Percentiles rank a stretch among this genome's conserved stretches.
These are phyloP conservation scores for Notolabrus celidotus DNA, from an alignment of 2,797 vertebrate species.

Conservation along the genomic window DNA sequence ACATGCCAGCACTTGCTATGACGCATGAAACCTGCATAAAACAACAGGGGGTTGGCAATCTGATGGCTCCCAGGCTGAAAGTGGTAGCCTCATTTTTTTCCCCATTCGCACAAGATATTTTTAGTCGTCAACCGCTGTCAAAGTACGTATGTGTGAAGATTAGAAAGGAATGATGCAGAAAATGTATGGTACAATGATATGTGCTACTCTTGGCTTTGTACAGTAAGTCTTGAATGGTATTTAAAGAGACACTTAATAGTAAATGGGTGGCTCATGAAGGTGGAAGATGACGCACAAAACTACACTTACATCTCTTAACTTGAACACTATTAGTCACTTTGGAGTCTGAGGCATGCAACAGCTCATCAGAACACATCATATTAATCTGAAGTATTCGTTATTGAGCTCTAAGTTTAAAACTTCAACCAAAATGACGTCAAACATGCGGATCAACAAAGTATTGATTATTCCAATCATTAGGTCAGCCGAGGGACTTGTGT, in stretches of 20 bases:
- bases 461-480: background rate
- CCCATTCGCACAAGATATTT: conserved; percentile 61
- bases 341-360: background rate
- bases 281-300: conserved; percentile 32
- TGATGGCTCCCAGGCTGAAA: conserved; percentile 52
- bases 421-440: conserved; percentile 1
- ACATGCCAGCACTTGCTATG: conserved; percentile 50
- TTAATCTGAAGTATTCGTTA: background rate
- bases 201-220: conserved; percentile 33
- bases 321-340: background rate
- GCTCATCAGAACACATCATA: background rate
- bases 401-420: background rate
- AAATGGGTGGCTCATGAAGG: conserved; percentile 41
- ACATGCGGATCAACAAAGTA: background rate
- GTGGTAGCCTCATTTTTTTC: conserved; percentile 41
- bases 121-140: conserved; percentile 44
- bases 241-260: conserved; percentile 49
- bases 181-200: conserved; percentile 60
- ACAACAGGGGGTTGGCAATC: conserved; percentile 43
- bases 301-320: background rate
- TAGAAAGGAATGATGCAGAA: conserved; percentile 68
- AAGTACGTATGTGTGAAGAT: conserved; percentile 66
- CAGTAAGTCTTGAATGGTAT: conserved; percentile 47
- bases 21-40: conserved; percentile 63
- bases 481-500: background rate